Percentiles rank a stretch among this genome's conserved stretches.
Evolutionary conservation across 30 jellyfish, hydroid and myxozoan species (phyloP).

Genomic region (Nemopilema nomurai): DNA sequence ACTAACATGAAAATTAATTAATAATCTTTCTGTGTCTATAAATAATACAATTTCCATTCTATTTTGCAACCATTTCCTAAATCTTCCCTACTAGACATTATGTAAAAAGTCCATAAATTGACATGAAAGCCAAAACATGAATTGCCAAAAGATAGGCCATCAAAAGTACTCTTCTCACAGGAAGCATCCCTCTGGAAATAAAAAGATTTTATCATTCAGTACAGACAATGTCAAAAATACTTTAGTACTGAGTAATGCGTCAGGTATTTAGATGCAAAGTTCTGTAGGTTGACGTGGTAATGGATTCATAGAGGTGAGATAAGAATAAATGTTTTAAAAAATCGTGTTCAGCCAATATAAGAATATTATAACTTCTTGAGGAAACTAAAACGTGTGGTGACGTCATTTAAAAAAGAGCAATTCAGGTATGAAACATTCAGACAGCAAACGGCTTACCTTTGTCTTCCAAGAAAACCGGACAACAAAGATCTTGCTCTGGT

Average conservation of each 20-base stretch:
- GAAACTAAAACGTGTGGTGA: no score
- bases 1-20: neutral
- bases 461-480: slow-evolving; percentile 23
- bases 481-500: slow-evolving; percentile 64
- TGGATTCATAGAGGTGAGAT: no score
- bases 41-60: neutral
- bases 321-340: no score
- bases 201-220: neutral
- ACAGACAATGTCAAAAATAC: neutral
- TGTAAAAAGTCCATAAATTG: slow-evolving; percentile 20
- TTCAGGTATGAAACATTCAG: no score
- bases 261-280: neutral
- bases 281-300: no score
- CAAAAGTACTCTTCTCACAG: slow-evolving; percentile 40
- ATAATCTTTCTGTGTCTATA: neutral
- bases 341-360: no score
- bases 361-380: no score
- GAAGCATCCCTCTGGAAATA: slow-evolving; percentile 48
- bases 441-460: slow-evolving; percentile 11
- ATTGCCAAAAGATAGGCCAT: slow-evolving; percentile 51
- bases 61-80: neutral
- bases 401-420: no score
- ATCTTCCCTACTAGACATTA: neutral
- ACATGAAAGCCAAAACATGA: slow-evolving; percentile 58
- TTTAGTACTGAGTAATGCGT: neutral